These are phyloP conservation scores for Ia io DNA, from an alignment of 2,113 vertebrate genomes.

Conservation along the genomic window DNA sequence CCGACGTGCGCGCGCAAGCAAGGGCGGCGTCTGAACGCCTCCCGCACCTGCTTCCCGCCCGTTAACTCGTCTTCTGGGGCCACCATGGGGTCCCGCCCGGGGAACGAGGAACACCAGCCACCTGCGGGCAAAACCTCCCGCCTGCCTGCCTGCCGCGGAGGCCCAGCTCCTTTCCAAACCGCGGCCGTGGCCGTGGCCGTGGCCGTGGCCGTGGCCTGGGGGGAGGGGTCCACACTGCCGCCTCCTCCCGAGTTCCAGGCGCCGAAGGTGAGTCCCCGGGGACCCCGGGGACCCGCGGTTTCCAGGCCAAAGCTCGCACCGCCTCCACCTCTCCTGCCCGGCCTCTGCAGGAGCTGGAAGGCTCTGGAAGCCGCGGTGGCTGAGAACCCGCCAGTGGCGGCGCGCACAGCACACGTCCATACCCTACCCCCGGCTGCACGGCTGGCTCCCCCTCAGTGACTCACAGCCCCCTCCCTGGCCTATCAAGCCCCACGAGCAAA, in stretches of 20 bases:
- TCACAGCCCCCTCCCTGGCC: fast-evolving
- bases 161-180: too few species aligned
- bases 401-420: fast-evolving
- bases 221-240: background rate
- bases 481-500: too few species aligned
- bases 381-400: fast-evolving
- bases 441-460: background rate
- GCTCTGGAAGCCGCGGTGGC: background rate
- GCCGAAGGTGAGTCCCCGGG: background rate
- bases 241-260: too few species aligned
- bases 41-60: too few species aligned
- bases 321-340: background rate
- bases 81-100: background rate
- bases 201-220: too few species aligned
- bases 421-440: fast-evolving
- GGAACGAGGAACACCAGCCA: fast-evolving
- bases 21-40: too few species aligned
- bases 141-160: fast-evolving
- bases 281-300: background rate
- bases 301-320: fast-evolving
- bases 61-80: too few species aligned
- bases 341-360: fast-evolving
- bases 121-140: fast-evolving
- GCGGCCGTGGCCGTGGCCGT: too few species aligned
- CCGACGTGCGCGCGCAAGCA: fast-evolving